Evolutionary conservation across 2,888 invertebrate genomes (phyloP).

Genomic region (Nebria brevicollis): DNA sequence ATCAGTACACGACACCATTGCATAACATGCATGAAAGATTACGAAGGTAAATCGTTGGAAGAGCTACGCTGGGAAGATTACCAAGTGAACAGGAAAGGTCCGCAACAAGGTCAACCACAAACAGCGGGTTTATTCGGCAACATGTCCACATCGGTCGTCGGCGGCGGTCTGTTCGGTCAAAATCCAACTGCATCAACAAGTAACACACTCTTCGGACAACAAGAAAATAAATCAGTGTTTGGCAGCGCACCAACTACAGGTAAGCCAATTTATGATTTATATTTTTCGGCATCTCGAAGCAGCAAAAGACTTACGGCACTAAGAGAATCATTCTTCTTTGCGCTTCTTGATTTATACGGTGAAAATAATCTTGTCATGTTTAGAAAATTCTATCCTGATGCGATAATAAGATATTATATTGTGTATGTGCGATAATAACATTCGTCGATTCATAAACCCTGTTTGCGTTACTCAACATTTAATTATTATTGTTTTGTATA

Average conservation of each 20-base stretch:
- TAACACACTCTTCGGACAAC: slow-evolving; percentile 54
- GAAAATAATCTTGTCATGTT: too few relatives aligned
- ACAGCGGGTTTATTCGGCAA: slow-evolving; percentile 66
- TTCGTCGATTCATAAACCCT: too few relatives aligned
- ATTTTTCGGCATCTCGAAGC: too few relatives aligned
- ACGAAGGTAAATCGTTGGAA: slow-evolving; percentile 93
- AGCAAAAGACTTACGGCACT: too few relatives aligned
- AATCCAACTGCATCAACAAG: slow-evolving; percentile 24
- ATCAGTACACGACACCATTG: slow-evolving; percentile 96
- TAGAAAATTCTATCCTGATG: too few relatives aligned
- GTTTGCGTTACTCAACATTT: too few relatives aligned
- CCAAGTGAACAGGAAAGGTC: slow-evolving; percentile 86
- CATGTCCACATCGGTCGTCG: slow-evolving; percentile 55
- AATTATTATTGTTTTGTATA: too few relatives aligned
- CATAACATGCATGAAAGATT: slow-evolving; percentile 99
- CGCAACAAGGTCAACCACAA: slow-evolving; percentile 60
- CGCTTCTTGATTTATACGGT: too few relatives aligned
- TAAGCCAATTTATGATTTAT: background rate
- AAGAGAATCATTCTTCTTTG: too few relatives aligned
- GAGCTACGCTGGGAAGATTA: slow-evolving; percentile 96
- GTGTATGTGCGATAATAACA: too few relatives aligned
- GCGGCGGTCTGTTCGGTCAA: slow-evolving; percentile 41
- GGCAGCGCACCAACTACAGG: slow-evolving; percentile 50
- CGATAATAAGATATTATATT: too few relatives aligned
- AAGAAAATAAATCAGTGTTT: slow-evolving; percentile 57